Conservation (phyloP, 2,888 invertebrate genomes). For the Dastarcus helophoroides region DNA sequence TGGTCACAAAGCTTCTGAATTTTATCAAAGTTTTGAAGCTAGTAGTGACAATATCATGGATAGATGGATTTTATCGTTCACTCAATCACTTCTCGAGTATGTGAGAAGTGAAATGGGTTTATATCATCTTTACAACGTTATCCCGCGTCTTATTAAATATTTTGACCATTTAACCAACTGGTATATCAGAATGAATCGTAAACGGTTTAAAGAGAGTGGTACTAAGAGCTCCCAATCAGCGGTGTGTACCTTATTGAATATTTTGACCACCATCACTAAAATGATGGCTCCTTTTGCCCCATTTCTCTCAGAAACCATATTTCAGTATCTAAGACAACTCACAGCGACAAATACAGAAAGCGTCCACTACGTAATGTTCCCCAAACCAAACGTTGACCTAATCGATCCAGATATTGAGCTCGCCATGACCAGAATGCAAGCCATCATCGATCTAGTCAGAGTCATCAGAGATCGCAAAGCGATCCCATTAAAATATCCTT, state of each 20-base stretch:
- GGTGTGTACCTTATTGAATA: conserved; percentile 76
- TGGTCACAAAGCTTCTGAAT: conserved; percentile 37
- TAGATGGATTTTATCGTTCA: conserved; percentile 92
- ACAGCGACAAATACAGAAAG: conserved; percentile 53
- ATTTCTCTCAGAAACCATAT: conserved; percentile 91
- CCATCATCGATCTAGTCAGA: conserved; percentile 87
- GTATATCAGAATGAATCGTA: conserved; percentile 96
- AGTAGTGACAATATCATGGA: conserved; percentile 76
- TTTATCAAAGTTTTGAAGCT: conserved; percentile 30
- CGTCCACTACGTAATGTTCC: conserved; percentile 87
- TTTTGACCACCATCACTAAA: conserved; percentile 77
- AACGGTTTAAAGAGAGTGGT: conserved; percentile 82
- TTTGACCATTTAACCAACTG: conserved; percentile 97
- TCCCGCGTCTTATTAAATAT: conserved; percentile 86
- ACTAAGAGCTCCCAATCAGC: conserved; percentile 71
- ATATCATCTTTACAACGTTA: conserved; percentile 90
- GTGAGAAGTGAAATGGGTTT: conserved; percentile 88
- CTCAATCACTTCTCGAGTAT: conserved; percentile 82
- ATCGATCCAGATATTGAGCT: conserved; percentile 81
- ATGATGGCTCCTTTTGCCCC: conserved; percentile 98
- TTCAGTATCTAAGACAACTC: conserved; percentile 69
- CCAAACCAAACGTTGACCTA: conserved; percentile 55
- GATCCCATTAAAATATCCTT: conserved; percentile 90
- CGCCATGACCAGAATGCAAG: conserved; percentile 90
- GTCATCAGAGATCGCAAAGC: conserved; percentile 87